A percentile compares a stretch with the other conserved stretches of the same genome.
phyloP scores from a whole-genome alignment of 92 coral and sea anemone species.

The Montipora capitata region DNA sequence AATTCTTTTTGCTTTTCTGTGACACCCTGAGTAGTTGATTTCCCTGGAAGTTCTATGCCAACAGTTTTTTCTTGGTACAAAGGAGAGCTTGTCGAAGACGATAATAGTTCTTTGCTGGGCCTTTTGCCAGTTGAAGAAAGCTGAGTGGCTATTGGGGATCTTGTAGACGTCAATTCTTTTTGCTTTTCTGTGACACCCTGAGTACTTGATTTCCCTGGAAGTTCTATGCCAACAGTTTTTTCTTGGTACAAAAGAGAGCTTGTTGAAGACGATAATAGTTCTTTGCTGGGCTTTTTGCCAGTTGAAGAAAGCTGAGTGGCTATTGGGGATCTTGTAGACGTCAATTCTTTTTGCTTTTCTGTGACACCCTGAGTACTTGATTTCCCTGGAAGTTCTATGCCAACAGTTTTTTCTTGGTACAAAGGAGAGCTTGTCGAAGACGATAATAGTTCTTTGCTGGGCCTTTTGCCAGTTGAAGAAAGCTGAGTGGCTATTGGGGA shows the following conservation, averaged over 20 bases:
- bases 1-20: no score
- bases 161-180: no score
- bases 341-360: no score
- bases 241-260: not conserved
- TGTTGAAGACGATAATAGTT: no score
- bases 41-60: not conserved
- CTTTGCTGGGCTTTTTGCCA: not conserved
- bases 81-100: not conserved
- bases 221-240: not conserved
- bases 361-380: no score
- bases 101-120: not conserved
- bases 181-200: no score
- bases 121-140: not conserved
- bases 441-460: not conserved
- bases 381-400: not conserved
- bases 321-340: no score
- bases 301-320: not conserved
- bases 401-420: not conserved
- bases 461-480: not conserved
- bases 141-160: no score
- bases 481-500: no score
- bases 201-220: no score
- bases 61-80: not conserved
- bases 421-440: not conserved
- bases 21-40: no score